Conservation (phyloP, 2,113 vertebrate species). For the Colistium nudipinnis region DNA sequence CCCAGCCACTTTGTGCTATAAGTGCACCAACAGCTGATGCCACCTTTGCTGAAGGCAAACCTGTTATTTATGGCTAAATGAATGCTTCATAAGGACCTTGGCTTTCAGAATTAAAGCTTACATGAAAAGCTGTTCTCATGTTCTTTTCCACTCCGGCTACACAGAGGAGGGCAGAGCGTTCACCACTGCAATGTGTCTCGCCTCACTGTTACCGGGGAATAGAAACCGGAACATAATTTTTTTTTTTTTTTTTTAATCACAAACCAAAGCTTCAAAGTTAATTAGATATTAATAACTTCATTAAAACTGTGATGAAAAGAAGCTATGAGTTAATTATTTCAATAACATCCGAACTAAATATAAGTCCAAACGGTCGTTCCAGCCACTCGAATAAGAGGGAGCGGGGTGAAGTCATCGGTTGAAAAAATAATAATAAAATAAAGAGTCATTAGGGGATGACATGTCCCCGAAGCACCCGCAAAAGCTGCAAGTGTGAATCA, state of each 20-base stretch:
- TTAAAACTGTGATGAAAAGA: neutral
- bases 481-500: no score
- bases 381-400: neutral
- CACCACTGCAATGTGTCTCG: neutral
- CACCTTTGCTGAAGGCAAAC: conserved; percentile 33
- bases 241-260: no score
- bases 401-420: neutral
- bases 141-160: neutral
- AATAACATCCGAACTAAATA: neutral
- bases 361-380: neutral
- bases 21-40: conserved; percentile 59
- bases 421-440: no score
- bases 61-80: conserved; percentile 17
- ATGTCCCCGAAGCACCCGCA: no score
- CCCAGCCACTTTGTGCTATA: conserved; percentile 34
- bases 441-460: no score
- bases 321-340: neutral
- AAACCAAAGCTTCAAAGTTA: neutral
- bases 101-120: conserved; percentile 30
- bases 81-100: conserved; percentile 14
- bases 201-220: neutral
- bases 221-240: no score
- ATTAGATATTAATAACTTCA: neutral
- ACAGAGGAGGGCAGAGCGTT: neutral
- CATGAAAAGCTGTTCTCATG: conserved; percentile 11